Evolutionary conservation across 2,888 invertebrate species (phyloP).

Genomic region (Lasioglossum oenotherae): DNA sequence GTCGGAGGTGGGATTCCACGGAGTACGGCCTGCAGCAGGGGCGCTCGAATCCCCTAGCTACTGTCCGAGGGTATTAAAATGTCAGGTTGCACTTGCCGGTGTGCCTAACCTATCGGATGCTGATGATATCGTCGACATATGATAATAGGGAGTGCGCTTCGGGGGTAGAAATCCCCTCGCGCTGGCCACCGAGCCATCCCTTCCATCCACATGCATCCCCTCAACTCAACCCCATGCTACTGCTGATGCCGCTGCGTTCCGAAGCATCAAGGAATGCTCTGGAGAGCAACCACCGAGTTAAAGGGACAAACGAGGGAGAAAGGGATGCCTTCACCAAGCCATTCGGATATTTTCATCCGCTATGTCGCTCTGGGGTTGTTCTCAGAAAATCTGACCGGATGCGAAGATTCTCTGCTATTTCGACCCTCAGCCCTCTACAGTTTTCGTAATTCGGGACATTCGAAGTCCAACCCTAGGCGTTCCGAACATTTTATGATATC

Average conservation of each 20-base stretch:
- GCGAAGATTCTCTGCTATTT: background rate
- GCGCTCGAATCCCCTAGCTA: constrained; percentile 79
- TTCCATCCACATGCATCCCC: background rate
- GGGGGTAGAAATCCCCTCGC: constrained; percentile 19
- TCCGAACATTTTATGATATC: background rate
- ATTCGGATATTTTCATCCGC: constrained; percentile 15
- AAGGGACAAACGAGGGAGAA: constrained; percentile 7
- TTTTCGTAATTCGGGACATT: background rate
- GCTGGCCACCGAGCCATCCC: background rate
- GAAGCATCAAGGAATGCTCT: constrained; percentile 9
- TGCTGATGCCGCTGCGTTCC: background rate
- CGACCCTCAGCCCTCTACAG: background rate
- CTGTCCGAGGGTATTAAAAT: constrained; percentile 62
- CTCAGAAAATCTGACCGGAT: background rate
- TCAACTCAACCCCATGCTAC: constrained; percentile 3
- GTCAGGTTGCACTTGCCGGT: constrained; percentile 60
- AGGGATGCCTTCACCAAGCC: background rate
- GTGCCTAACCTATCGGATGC: constrained; percentile 51
- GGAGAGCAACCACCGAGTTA: background rate
- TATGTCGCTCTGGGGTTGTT: background rate
- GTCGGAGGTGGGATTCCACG: constrained; percentile 82
- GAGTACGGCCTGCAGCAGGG: constrained; percentile 84
- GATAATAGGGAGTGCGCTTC: constrained; percentile 48
- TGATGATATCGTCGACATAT: constrained; percentile 50
- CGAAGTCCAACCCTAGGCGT: background rate